Evolutionary conservation across 2,797 vertebrate species (phyloP), one percentile per base, ranked within the genome.

Genomic region (Aythya fuligula): DNA sequence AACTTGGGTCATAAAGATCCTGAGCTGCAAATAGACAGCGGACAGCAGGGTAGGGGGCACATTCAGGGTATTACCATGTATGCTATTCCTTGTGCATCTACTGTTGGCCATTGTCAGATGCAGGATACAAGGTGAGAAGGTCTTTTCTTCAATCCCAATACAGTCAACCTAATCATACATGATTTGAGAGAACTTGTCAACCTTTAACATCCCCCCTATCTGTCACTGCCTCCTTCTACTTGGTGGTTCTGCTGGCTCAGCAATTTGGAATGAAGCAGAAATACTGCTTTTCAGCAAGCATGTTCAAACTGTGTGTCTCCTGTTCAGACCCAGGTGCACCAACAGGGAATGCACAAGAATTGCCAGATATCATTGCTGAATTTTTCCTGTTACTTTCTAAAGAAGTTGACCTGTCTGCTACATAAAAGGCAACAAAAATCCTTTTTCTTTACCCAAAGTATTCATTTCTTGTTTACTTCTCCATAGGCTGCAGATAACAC

Each of bases 161-260:
- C 9, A 25, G 18, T 15, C 19, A 65, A 8, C 6, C 14, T 65
- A 10, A 15, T 5, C 5, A 60, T 19, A 24, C 34, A 4, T 62
- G 41, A 34, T 22, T 56, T 58, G 32, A 30, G 6, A 58, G 15
- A 82, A 24, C 7, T 34, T 13, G 57, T 49, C 13, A 34, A 3
- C 21, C 17, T 72, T 75, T 45, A 84, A 1, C 5, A 11, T 67
- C 4, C 1, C 1, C 4, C 1, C 1, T 2, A 8, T 9, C n/a
- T 66, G 7, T 47, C 22, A 71, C 13, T 8, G 1, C 25, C 11
- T 72, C 4, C 3, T 73, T 21, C 16, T 11, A 13, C 3, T 2
- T 66, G 4, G 6, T 34, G 53, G 12, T 61, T 85, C 41, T 54
- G 13, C 27, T 49, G 22, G 4, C 17, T 79, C 32, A 66, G 28